phyloP scores from a whole-genome alignment of 2,888 invertebrate species.

The Suillia variegata region DNA sequence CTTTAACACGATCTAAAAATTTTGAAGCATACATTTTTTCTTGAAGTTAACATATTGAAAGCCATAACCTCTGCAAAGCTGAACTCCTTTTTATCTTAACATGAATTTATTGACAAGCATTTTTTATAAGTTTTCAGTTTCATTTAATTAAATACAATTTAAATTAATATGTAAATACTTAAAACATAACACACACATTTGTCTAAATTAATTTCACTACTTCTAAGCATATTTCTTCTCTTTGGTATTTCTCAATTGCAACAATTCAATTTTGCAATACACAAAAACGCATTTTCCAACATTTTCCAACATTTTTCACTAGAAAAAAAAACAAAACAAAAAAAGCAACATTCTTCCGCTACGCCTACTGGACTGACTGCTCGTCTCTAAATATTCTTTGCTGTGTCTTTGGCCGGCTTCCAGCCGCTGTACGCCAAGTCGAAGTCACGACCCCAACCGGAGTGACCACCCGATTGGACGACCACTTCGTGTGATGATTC shows the following conservation, averaged over 20 bases:
- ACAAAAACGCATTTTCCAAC: neutral
- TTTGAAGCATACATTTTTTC: too few relatives aligned
- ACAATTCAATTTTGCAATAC: neutral
- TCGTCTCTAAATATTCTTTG: conserved; percentile 47
- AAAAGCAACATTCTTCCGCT: too few relatives aligned
- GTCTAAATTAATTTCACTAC: neutral
- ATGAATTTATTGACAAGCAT: too few relatives aligned
- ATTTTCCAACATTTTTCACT: neutral
- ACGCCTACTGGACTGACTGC: too few relatives aligned
- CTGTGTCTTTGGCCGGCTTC: conserved; percentile 57
- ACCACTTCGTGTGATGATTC: conserved; percentile 75
- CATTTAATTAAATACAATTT: too few relatives aligned
- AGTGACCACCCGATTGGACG: conserved; percentile 71
- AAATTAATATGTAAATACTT: conserved; percentile 33
- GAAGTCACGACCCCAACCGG: conserved; percentile 76
- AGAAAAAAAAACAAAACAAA: too few relatives aligned
- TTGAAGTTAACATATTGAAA: too few relatives aligned
- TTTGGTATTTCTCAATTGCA: neutral
- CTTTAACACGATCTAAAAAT: too few relatives aligned
- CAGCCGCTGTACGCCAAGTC: conserved; percentile 68
- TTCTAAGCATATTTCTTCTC: neutral
- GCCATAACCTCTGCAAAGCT: too few relatives aligned
- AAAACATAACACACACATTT: conserved; percentile 49
- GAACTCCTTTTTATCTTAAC: too few relatives aligned
- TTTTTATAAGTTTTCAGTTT: too few relatives aligned